phyloP scores from a whole-genome alignment of 1,140 invertebrate species.

The Diorhabda sublineata region DNA sequence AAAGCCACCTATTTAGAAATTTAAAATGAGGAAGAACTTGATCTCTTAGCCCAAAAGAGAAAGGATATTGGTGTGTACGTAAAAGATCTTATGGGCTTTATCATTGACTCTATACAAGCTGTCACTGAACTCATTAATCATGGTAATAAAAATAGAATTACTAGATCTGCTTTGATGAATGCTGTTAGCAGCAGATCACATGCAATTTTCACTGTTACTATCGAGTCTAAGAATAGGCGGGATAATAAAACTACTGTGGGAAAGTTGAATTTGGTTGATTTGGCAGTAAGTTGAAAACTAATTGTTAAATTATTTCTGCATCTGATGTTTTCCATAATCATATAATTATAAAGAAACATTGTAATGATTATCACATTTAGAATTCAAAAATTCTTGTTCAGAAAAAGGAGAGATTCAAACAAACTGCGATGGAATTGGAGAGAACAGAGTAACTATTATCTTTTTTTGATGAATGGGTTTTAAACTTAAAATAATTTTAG shows the following conservation, averaged over 20 bases:
- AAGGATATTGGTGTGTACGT: slow-evolving; percentile 93
- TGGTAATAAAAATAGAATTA: slow-evolving; percentile 80
- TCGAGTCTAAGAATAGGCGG: slow-evolving; percentile 86
- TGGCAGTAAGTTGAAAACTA: slow-evolving; percentile 54
- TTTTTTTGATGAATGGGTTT: no score
- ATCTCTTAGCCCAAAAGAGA: slow-evolving; percentile 79
- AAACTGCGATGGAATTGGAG: slow-evolving; percentile 37
- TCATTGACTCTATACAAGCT: slow-evolving; percentile 84
- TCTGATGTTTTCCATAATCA: no score
- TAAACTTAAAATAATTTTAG: slow-evolving; percentile 16
- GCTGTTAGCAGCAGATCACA: slow-evolving; percentile 95
- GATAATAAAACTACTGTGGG: slow-evolving; percentile 68
- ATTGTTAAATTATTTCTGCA: no score
- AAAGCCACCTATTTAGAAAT: slow-evolving; percentile 93
- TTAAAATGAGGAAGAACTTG: slow-evolving; percentile 91
- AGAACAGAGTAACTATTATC: slow-evolving; percentile 35
- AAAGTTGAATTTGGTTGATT: slow-evolving; percentile 69
- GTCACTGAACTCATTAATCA: slow-evolving; percentile 86
- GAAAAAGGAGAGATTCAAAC: slow-evolving; percentile 48
- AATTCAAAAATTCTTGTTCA: background rate
- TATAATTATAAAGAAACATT: no score
- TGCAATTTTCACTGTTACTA: slow-evolving; percentile 97
- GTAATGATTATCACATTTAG: background rate
- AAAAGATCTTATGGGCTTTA: slow-evolving; percentile 79
- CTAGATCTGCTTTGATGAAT: slow-evolving; percentile 97